These are phyloP conservation scores for Corynorhinus townsendii DNA, from an alignment of 2,113 vertebrate genomes.

Conservation along the genomic window DNA sequence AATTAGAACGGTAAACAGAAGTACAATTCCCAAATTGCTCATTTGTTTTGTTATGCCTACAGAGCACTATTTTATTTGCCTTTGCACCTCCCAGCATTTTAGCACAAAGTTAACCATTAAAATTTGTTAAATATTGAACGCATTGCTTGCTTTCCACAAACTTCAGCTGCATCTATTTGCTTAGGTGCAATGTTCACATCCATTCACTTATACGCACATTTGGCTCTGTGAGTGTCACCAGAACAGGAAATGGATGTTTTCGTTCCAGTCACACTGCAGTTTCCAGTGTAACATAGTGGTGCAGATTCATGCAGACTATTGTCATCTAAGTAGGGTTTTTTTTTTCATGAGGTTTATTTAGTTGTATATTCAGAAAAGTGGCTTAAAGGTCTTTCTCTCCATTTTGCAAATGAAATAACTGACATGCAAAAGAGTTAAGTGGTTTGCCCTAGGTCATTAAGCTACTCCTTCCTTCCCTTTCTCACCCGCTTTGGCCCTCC, in stretches of 20 bases:
- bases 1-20: conserved; percentile 75
- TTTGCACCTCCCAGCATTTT: conserved; percentile 56
- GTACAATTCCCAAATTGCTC: conserved; percentile 69
- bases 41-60: conserved; percentile 49
- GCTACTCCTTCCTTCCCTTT: neutral
- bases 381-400: neutral
- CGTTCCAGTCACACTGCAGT: neutral
- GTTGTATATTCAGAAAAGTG: neutral
- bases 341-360: neutral
- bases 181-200: neutral
- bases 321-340: neutral
- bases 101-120: conserved; percentile 50
- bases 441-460: neutral
- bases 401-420: neutral
- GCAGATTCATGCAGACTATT: neutral
- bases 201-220: neutral
- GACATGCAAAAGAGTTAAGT: neutral
- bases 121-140: conserved; percentile 48
- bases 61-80: conserved; percentile 54
- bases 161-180: conserved; percentile 22
- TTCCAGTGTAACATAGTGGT: neutral
- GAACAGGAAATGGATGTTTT: neutral
- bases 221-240: neutral
- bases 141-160: conserved; percentile 31
- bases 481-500: neutral